These are phyloP conservation scores for Anoplolepis gracilipes DNA, from an alignment of 1,140 invertebrate species.

Conservation along the genomic window DNA sequence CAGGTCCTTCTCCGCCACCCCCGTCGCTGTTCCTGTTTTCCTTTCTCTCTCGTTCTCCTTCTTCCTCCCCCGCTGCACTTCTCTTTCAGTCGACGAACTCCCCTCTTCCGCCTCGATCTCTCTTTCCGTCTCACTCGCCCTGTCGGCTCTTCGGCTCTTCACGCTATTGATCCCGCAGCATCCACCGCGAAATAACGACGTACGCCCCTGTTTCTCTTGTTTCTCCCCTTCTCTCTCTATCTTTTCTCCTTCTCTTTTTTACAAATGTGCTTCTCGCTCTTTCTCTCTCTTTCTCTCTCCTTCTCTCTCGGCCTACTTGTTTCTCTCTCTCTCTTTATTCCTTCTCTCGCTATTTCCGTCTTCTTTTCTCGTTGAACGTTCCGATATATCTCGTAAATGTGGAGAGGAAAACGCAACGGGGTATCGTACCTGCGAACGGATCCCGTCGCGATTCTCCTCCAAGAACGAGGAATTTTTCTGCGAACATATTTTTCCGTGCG, in stretches of 20 bases:
- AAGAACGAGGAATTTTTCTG: constrained; percentile 34
- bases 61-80: constrained; percentile 69
- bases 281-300: background rate
- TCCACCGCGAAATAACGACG: constrained; percentile 86
- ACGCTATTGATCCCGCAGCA: constrained; percentile 86
- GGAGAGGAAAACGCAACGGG: constrained; percentile 8
- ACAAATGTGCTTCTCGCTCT: background rate
- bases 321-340: constrained; percentile 34
- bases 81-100: constrained; percentile 65
- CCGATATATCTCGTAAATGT: constrained; percentile 21
- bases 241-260: constrained; percentile 20
- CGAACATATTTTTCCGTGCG: background rate
- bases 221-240: constrained; percentile 42
- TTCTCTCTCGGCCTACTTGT: constrained; percentile 16
- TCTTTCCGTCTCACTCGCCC: constrained; percentile 67
- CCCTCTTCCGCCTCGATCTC: constrained; percentile 68
- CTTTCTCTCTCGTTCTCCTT: constrained; percentile 56
- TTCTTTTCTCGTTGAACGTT: constrained; percentile 5
- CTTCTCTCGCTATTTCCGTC: constrained; percentile 11
- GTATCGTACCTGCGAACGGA: constrained; percentile 35
- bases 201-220: constrained; percentile 76
- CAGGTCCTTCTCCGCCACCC: constrained; percentile 36
- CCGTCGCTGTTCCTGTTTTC: constrained; percentile 40
- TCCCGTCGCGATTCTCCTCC: constrained; percentile 18
- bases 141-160: constrained; percentile 81